Conservation (phyloP, 2,797 vertebrate species). For the Cyclopterus lumpus region DNA sequence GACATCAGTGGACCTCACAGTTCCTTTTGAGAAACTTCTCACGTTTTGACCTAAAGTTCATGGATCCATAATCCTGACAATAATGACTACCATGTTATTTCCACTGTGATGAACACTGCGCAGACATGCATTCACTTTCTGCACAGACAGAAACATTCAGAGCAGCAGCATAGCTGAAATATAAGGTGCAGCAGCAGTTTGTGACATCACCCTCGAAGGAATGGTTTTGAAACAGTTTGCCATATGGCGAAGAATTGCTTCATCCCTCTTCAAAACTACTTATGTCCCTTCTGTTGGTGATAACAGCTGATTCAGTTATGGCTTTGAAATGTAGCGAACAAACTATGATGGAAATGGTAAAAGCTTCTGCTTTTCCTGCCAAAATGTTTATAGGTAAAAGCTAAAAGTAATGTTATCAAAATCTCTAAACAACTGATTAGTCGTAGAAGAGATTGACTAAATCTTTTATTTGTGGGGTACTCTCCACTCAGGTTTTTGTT, state of each 20-base stretch:
- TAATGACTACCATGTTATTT: neutral
- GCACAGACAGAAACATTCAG: slow-evolving; percentile 20
- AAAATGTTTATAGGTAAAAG: neutral
- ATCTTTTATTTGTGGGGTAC: neutral
- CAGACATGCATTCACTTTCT: slow-evolving; percentile 5
- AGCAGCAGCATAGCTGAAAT: slow-evolving; percentile 39
- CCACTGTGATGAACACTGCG: neutral
- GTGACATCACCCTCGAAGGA: neutral
- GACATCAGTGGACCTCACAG: neutral
- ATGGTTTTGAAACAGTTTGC: neutral
- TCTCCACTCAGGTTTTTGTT: neutral
- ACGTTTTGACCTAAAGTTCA: slow-evolving; percentile 12
- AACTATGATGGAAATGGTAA: neutral
- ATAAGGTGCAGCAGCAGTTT: slow-evolving; percentile 33
- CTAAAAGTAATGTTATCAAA: neutral
- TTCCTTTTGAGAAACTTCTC: neutral
- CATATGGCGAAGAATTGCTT: slow-evolving; percentile 18
- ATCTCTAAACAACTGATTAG: neutral
- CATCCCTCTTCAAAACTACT: slow-evolving; percentile 17
- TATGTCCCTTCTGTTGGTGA: slow-evolving; percentile 5
- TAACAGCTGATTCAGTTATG: slow-evolving; percentile 23
- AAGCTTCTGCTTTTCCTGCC: neutral
- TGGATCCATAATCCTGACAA: neutral
- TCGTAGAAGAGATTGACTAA: neutral
- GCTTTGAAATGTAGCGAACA: slow-evolving; percentile 40